These are phyloP conservation scores for Microplitis demolitor DNA, from an alignment of 1,140 invertebrate genomes.

Conservation along the genomic window DNA sequence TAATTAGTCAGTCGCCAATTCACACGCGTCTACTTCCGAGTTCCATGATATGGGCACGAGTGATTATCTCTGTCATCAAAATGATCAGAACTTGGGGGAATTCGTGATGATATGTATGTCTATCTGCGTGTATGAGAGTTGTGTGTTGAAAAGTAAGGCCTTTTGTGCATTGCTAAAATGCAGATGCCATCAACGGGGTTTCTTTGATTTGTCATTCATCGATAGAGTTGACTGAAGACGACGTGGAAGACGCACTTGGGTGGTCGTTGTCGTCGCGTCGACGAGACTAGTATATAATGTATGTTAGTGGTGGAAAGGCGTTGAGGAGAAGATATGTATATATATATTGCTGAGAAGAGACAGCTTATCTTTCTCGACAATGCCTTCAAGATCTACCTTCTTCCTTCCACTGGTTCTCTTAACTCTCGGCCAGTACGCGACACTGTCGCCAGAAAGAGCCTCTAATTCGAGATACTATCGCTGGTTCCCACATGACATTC, in stretches of 20 bases:
- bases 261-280: slow-evolving; percentile 42
- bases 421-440: background rate
- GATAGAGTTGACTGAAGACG: slow-evolving; percentile 12
- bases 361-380: slow-evolving; percentile 36
- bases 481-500: slow-evolving; percentile 9
- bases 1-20: slow-evolving; percentile 11
- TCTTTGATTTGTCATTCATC: slow-evolving; percentile 35
- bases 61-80: slow-evolving; percentile 27
- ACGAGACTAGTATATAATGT: background rate
- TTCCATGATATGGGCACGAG: slow-evolving; percentile 2
- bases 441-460: background rate
- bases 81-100: slow-evolving; percentile 4
- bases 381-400: slow-evolving; percentile 26
- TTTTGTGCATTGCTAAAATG: slow-evolving; percentile 20
- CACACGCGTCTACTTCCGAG: slow-evolving; percentile 8
- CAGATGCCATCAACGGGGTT: slow-evolving; percentile 12
- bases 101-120: background rate
- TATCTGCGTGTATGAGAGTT: no score
- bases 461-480: slow-evolving; percentile 14
- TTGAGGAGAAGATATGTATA: slow-evolving; percentile 7
- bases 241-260: slow-evolving; percentile 29
- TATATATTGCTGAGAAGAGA: slow-evolving; percentile 10
- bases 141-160: slow-evolving; percentile 7
- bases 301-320: slow-evolving; percentile 18
- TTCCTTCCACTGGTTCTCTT: slow-evolving; percentile 13